Evolutionary conservation across 2,797 vertebrate genomes (phyloP).

Genomic region (Notolepis coatsorum): DNA sequence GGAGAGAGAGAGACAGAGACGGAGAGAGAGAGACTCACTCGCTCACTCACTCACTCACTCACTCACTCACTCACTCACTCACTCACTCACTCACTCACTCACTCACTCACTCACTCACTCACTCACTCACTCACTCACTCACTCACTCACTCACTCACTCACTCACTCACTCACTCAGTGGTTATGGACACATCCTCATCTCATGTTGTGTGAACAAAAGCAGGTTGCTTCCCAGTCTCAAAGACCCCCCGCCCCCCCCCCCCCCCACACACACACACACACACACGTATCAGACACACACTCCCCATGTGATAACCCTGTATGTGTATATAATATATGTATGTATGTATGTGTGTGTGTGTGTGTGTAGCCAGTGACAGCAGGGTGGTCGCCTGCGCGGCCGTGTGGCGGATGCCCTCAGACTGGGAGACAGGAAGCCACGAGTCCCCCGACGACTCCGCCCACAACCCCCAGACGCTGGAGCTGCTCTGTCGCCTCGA

Average conservation of each 20-base stretch:
- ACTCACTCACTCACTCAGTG: not conserved
- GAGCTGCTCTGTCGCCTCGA: constrained; percentile 98
- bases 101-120: not conserved
- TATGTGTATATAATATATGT: too few relatives aligned
- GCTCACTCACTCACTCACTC: too few relatives aligned
- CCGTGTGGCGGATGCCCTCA: constrained; percentile 96
- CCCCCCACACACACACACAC: too few relatives aligned
- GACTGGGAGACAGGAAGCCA: constrained; percentile 94
- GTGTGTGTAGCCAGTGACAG: constrained; percentile 89
- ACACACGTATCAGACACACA: too few relatives aligned
- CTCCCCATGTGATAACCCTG: too few relatives aligned
- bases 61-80: too few relatives aligned
- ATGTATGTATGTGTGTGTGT: constrained; percentile 40
- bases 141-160: constrained; percentile 19
- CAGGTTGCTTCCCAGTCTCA: too few relatives aligned
- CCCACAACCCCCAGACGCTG: constrained; percentile 94
- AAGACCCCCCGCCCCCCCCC: too few relatives aligned
- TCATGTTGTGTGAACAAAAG: too few relatives aligned
- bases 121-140: not conserved
- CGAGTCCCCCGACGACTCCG: constrained; percentile 96
- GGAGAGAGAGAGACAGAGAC: too few relatives aligned
- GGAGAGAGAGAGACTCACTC: too few relatives aligned
- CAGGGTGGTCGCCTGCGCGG: constrained; percentile 91
- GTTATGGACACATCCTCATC: too few relatives aligned
- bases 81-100: constrained; percentile 15